Evolutionary conservation across 2,797 vertebrate genomes (phyloP).

Genomic region (Moxostoma hubbsi): DNA sequence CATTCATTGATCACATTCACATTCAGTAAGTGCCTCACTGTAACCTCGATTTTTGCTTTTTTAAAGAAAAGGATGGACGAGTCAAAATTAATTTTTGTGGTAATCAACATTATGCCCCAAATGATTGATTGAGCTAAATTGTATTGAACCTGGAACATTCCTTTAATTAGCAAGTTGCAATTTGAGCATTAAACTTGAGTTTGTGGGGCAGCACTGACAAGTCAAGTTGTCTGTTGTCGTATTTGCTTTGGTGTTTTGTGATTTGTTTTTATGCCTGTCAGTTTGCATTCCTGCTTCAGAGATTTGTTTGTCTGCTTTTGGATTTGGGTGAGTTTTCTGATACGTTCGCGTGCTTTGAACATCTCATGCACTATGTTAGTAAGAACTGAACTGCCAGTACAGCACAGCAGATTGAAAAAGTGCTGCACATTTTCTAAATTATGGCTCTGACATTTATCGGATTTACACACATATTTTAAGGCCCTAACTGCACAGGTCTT

Average conservation of each 20-base stretch:
- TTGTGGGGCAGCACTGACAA: conserved; percentile 6
- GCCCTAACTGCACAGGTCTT: conserved; percentile 33
- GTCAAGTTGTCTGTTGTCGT: conserved; percentile 19
- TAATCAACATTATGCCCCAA: too few relatives aligned
- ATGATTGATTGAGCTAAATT: too few relatives aligned
- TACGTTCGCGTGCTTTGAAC: conserved; percentile 41
- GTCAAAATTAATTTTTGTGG: too few relatives aligned
- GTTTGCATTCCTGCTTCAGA: conserved; percentile 44
- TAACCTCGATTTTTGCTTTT: neutral
- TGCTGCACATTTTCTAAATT: conserved; percentile 58
- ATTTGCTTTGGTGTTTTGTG: conserved; percentile 43
- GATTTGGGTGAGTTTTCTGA: conserved; percentile 45
- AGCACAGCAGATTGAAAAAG: conserved; percentile 15
- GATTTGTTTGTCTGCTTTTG: conserved; percentile 46
- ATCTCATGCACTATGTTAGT: conserved; percentile 18
- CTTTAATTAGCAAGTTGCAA: neutral
- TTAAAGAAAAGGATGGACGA: too few relatives aligned
- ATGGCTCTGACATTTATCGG: conserved; percentile 56
- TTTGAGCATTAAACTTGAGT: conserved; percentile 4
- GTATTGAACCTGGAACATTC: too few relatives aligned
- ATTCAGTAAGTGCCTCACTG: too few relatives aligned
- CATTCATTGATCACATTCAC: too few relatives aligned
- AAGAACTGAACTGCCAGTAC: neutral
- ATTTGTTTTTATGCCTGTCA: conserved; percentile 43
- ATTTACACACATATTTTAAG: conserved; percentile 53